Evolutionary conservation across 2,888 invertebrate genomes (phyloP).

Genomic region (Pecten maximus): DNA sequence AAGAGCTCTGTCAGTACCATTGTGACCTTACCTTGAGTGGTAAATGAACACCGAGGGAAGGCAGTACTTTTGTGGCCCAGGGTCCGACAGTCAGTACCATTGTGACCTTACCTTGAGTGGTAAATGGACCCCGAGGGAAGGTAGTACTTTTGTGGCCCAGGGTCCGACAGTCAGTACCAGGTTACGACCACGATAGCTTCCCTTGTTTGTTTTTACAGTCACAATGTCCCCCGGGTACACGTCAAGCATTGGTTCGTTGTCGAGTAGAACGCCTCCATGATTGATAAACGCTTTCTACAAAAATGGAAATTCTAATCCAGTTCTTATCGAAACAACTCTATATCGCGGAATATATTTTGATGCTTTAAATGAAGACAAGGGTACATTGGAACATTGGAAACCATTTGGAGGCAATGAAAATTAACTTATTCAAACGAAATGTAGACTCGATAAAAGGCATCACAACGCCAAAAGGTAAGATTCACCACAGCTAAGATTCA

Average conservation of each 20-base stretch:
- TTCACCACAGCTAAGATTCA: no score
- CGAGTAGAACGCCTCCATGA: slow-evolving; percentile 71
- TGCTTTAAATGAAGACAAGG: no score
- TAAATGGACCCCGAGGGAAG: slow-evolving; percentile 71
- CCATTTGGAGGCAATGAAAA: no score
- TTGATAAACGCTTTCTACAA: slow-evolving; percentile 69
- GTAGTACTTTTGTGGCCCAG: slow-evolving; percentile 75
- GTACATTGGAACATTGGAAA: no score
- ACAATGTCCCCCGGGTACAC: slow-evolving; percentile 70
- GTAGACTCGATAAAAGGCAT: no score
- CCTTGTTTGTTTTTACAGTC: slow-evolving; percentile 66
- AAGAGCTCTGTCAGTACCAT: no score
- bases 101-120: slow-evolving; percentile 75
- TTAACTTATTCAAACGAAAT: no score
- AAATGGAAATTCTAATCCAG: no score
- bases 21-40: slow-evolving; percentile 77
- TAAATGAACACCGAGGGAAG: slow-evolving; percentile 72
- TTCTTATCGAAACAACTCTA: no score
- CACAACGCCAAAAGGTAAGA: no score
- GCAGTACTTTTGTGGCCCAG: slow-evolving; percentile 74
- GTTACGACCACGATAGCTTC: slow-evolving; percentile 65
- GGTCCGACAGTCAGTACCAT: slow-evolving; percentile 79
- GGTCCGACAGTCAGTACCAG: slow-evolving; percentile 79
- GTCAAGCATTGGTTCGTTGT: slow-evolving; percentile 67
- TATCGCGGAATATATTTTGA: no score